A percentile compares a stretch with the other conserved stretches of the same genome.
Evolutionary conservation across 2,797 vertebrate species (phyloP).

Genomic region (Lateolabrax maculatus): DNA sequence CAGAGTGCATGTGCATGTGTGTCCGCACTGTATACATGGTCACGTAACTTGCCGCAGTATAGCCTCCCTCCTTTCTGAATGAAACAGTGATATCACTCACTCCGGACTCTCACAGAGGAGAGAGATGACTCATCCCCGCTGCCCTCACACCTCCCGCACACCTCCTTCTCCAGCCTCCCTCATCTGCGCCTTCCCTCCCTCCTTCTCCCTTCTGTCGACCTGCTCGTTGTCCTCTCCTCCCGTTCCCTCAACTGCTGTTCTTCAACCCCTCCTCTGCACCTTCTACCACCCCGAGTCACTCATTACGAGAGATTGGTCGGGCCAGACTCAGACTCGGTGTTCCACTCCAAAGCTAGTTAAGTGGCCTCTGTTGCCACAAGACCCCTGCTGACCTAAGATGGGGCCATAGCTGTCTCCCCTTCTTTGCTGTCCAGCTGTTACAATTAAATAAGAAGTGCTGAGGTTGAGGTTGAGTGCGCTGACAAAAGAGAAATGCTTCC

Average conservation of each 20-base stretch:
- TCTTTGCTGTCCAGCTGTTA: neutral
- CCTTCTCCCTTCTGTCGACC: conserved; percentile 39
- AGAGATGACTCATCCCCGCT: conserved; percentile 71
- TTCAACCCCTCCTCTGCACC: neutral
- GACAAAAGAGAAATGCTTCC: neutral
- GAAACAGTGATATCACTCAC: conserved; percentile 57
- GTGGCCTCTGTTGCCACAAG: neutral
- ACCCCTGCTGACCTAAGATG: neutral
- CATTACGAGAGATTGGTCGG: conserved; percentile 1
- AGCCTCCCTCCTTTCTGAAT: conserved; percentile 58
- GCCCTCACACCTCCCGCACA: conserved; percentile 67
- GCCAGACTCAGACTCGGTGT: neutral
- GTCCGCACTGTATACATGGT: neutral
- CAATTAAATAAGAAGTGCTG: conserved; percentile 3
- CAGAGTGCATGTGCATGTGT: neutral
- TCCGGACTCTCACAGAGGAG: conserved; percentile 43
- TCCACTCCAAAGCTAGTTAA: neutral
- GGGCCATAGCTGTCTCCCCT: neutral
- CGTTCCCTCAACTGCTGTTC: neutral
- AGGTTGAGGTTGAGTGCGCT: neutral
- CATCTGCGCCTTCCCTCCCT: conserved; percentile 16
- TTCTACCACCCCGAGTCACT: neutral
- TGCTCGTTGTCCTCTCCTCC: conserved; percentile 4
- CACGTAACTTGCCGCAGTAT: conserved; percentile 26
- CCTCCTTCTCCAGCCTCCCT: conserved; percentile 41